phyloP scores from a whole-genome alignment of 2,888 invertebrate species.

The Diarsia dahlii region DNA sequence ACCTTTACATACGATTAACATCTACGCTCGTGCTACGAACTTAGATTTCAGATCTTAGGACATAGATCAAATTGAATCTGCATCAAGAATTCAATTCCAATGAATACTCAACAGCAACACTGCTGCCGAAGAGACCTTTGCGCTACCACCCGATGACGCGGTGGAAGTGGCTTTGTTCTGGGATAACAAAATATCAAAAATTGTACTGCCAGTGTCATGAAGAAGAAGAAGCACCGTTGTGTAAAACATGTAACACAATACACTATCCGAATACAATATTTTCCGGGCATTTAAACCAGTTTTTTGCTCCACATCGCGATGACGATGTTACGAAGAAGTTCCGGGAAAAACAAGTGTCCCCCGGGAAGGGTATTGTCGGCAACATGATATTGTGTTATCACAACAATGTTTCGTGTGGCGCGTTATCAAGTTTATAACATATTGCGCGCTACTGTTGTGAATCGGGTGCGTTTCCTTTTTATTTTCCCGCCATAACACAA shows the following conservation, averaged over 20 bases:
- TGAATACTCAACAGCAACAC: background rate
- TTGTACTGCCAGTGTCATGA: too few species aligned
- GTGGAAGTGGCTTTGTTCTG: too few species aligned
- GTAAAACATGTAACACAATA: background rate
- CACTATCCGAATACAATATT: constrained; percentile 4
- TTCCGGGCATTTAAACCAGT: constrained; percentile 28
- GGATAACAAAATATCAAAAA: too few species aligned
- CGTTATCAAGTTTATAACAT: constrained; percentile 62
- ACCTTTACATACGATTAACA: too few species aligned
- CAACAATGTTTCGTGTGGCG: constrained; percentile 47
- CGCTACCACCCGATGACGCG: too few species aligned
- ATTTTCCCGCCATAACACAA: constrained; percentile 51
- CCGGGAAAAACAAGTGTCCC: constrained; percentile 54
- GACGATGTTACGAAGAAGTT: constrained; percentile 40
- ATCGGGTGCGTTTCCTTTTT: constrained; percentile 56
- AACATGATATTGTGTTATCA: constrained; percentile 49
- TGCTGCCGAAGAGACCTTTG: too few species aligned
- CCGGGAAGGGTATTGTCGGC: constrained; percentile 37
- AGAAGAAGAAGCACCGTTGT: background rate
- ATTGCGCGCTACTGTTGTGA: constrained; percentile 47
- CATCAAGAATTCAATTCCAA: too few species aligned
- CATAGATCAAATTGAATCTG: too few species aligned
- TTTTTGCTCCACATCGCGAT: constrained; percentile 26
- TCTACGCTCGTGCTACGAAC: too few species aligned
- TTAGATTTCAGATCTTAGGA: too few species aligned